phyloP scores from a whole-genome alignment of 2,888 invertebrate species.

The Octodonta nipae region DNA sequence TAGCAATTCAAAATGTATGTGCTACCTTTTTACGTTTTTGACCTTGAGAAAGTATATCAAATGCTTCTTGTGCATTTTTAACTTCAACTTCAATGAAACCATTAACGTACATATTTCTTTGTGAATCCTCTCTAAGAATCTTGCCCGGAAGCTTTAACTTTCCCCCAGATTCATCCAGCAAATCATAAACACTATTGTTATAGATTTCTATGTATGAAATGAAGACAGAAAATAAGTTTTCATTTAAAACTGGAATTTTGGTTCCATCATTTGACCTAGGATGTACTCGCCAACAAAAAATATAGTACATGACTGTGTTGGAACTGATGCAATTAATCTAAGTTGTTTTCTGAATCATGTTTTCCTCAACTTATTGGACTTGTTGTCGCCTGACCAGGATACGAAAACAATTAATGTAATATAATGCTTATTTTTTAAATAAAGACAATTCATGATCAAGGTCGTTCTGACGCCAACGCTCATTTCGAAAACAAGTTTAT shows the following conservation, averaged over 20 bases:
- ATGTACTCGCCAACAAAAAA: no score
- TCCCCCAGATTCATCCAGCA: conserved; percentile 66
- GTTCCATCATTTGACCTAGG: conserved; percentile 31
- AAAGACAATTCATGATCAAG: no score
- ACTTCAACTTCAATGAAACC: conserved; percentile 89
- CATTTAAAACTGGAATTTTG: conserved; percentile 45
- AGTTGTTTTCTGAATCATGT: no score
- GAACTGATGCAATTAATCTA: no score
- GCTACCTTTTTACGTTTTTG: conserved; percentile 84
- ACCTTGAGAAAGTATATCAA: conserved; percentile 77
- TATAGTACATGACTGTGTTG: no score
- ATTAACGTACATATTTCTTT: conserved; percentile 86
- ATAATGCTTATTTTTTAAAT: no score
- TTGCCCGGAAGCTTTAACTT: conserved; percentile 70
- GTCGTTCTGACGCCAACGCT: no score
- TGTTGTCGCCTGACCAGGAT: no score
- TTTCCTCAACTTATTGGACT: no score
- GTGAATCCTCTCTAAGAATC: conserved; percentile 75
- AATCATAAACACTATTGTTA: conserved; percentile 91
- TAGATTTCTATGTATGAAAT: conserved; percentile 93
- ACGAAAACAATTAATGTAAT: no score
- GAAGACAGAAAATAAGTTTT: conserved; percentile 65
- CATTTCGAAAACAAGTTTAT: no score
- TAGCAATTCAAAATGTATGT: conserved; percentile 82
- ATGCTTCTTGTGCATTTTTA: conserved; percentile 84